Percentiles rank a stretch among this genome's conserved stretches.
phyloP scores from a whole-genome alignment of 2,113 vertebrate species.

The Chaetorhynchus papuensis region DNA sequence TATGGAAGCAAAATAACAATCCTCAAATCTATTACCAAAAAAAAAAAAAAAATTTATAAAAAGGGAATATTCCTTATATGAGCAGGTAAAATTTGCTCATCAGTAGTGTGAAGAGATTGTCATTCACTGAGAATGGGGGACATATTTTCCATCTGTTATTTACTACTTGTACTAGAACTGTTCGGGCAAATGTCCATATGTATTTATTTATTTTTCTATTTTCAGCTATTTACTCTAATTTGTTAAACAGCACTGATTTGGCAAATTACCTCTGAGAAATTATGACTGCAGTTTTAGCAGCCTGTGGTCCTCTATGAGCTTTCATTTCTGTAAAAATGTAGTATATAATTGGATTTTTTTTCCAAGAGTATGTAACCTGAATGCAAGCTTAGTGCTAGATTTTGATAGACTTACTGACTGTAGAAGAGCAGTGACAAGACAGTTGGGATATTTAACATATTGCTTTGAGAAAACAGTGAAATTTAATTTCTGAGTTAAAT shows the following conservation, averaged over 20 bases:
- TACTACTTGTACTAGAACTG: neutral
- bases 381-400: neutral
- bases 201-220: conserved; percentile 4
- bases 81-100: neutral
- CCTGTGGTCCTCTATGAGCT: neutral
- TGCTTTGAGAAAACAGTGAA: neutral
- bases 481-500: neutral
- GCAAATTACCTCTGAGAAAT: neutral
- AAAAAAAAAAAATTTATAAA: neutral
- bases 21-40: neutral
- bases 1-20: neutral
- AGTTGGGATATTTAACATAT: neutral
- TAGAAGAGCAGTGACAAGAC: neutral
- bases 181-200: neutral
- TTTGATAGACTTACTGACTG: neutral
- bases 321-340: neutral
- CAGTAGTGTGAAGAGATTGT: neutral
- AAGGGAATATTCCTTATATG: neutral
- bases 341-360: neutral
- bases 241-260: neutral
- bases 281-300: neutral
- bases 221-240: neutral
- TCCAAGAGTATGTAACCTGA: neutral
- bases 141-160: conserved; percentile 2
- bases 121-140: neutral